Evolutionary conservation across 2,888 invertebrate genomes (phyloP).

Genomic region (Xylota segnis): DNA sequence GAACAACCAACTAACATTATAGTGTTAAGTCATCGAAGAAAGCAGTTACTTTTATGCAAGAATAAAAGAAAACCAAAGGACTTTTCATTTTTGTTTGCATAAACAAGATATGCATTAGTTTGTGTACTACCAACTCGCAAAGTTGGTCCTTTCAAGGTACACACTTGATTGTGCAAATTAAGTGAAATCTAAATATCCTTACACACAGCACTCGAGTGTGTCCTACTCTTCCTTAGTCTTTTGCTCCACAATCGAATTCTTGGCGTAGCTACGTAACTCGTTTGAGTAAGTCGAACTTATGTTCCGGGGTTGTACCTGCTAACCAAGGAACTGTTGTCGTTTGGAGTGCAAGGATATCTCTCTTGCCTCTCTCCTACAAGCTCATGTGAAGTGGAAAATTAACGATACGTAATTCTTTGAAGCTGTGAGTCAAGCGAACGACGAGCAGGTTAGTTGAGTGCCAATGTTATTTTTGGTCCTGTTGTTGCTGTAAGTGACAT

Average conservation of each 20-base stretch:
- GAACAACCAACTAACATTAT: not conserved
- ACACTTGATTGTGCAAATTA: conserved; percentile 76
- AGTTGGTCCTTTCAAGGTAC: conserved; percentile 69
- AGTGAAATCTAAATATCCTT: conserved; percentile 76
- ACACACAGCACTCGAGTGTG: conserved; percentile 58
- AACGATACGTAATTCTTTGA: conserved; percentile 56
- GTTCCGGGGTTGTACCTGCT: not conserved
- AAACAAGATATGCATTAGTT: conserved; percentile 71
- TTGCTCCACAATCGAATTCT: conserved; percentile 55
- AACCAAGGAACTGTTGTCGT: conserved; percentile 22
- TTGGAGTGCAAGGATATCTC: not conserved
- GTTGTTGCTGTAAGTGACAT: conserved; percentile 47
- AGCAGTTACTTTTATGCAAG: conserved; percentile 33
- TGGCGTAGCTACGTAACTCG: conserved; percentile 26
- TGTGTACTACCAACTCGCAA: conserved; percentile 54
- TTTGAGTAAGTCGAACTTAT: conserved; percentile 44
- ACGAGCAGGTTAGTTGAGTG: conserved; percentile 37
- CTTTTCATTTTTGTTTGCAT: conserved; percentile 70
- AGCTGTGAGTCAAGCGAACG: conserved; percentile 22
- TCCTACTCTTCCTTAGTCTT: conserved; percentile 21
- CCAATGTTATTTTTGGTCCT: conserved; percentile 47
- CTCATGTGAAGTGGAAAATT: conserved; percentile 67
- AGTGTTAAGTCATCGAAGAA: conserved; percentile 67
- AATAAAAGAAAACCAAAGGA: conserved; percentile 33
- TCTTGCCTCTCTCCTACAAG: conserved; percentile 9